phyloP scores from a whole-genome alignment of 2,888 invertebrate genomes.

The Cephus pulcher region DNA sequence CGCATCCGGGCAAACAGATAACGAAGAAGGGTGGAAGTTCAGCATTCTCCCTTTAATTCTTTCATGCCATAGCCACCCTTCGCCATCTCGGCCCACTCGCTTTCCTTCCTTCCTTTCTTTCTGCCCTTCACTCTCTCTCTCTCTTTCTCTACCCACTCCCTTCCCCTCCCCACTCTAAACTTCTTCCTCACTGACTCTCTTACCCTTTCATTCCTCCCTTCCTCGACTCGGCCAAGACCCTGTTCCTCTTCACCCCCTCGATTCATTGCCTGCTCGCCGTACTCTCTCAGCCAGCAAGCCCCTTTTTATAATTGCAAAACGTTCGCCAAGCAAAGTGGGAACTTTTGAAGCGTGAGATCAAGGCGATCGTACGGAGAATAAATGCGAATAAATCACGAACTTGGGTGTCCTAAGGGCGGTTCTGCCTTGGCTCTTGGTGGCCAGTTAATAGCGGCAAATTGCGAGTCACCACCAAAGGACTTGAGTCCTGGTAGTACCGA shows the following conservation, averaged over 20 bases:
- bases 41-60: conserved; percentile 53
- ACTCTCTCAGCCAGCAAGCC: conserved; percentile 17
- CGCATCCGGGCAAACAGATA: conserved; percentile 57
- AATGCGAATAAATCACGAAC: conserved; percentile 41
- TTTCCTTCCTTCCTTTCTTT: background rate
- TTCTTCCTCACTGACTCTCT: conserved; percentile 8
- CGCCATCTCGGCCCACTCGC: background rate
- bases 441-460: background rate
- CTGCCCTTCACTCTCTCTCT: background rate
- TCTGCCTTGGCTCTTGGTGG: background rate
- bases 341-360: conserved; percentile 46
- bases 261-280: conserved; percentile 37
- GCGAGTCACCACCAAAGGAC: background rate
- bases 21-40: conserved; percentile 52
- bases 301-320: conserved; percentile 57
- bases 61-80: conserved; percentile 17
- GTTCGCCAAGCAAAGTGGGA: conserved; percentile 36
- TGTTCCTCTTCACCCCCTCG: conserved; percentile 15
- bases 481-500: background rate
- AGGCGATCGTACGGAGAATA: conserved; percentile 40
- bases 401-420: background rate
- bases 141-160: conserved; percentile 21
- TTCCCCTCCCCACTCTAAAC: conserved; percentile 27
- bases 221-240: background rate
- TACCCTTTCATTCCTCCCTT: conserved; percentile 7